These are phyloP conservation scores for Pelagia noctiluca DNA, from an alignment of 30 jellyfish, hydroid and myxozoan genomes.

Conservation along the genomic window DNA sequence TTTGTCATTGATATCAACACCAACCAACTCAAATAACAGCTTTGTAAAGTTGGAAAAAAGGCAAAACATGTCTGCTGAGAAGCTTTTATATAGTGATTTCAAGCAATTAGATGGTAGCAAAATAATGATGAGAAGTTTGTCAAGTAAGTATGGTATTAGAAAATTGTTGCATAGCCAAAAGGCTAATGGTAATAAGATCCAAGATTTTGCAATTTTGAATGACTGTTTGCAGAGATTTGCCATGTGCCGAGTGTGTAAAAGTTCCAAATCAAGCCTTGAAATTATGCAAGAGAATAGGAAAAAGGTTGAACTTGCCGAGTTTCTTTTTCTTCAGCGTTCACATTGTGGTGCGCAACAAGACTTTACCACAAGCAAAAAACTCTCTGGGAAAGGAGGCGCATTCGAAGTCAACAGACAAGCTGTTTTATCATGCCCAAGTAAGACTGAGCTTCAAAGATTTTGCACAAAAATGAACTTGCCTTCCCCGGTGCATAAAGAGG, in stretches of 20 bases:
- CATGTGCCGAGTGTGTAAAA: neutral
- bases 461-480: conserved; percentile 49
- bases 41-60: neutral
- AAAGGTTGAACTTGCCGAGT: conserved; percentile 27
- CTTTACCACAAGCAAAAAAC: conserved; percentile 27
- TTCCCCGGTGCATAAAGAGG: conserved; percentile 22
- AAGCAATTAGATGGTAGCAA: neutral
- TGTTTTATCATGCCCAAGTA: conserved; percentile 27
- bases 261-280: conserved; percentile 11
- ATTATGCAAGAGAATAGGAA: conserved; percentile 26
- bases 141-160: neutral
- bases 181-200: neutral
- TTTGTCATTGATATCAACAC: neutral
- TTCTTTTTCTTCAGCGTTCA: conserved; percentile 3
- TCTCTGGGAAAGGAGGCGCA: conserved; percentile 28
- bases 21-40: neutral
- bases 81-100: conserved; percentile 33
- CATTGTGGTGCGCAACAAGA: conserved; percentile 13
- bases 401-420: conserved; percentile 34
- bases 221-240: neutral
- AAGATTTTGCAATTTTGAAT: neutral
- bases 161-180: neutral
- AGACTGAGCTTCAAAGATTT: conserved; percentile 17
- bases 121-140: neutral
- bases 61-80: conserved; percentile 40